A percentile compares a stretch with the other conserved stretches of the same genome.
These are phyloP conservation scores for Nothoprocta perdicaria DNA, from an alignment of 2,113 vertebrate genomes.

Conservation along the genomic window DNA sequence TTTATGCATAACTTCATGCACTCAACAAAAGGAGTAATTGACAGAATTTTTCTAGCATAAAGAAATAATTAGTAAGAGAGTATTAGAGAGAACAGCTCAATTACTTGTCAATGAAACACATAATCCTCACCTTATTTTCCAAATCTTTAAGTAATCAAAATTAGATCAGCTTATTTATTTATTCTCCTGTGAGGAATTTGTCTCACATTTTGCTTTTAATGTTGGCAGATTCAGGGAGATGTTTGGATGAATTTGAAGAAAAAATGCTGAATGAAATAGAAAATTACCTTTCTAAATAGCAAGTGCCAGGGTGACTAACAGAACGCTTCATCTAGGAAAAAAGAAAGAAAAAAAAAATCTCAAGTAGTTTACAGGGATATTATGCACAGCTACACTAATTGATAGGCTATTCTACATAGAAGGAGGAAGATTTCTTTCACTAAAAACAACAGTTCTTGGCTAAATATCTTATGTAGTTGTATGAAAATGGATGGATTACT, in stretches of 20 bases:
- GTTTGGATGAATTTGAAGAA: not conserved
- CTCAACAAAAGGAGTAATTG: not conserved
- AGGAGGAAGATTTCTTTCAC: not conserved
- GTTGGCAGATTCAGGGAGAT: not conserved
- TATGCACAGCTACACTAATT: not conserved
- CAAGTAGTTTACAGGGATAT: not conserved
- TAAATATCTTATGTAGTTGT: not conserved
- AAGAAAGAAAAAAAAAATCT: not conserved
- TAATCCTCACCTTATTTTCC: not conserved
- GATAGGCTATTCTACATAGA: not conserved
- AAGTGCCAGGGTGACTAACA: constrained; percentile 64
- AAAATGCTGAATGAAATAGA: not conserved
- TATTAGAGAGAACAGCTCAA: not conserved
- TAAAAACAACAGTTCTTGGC: not conserved
- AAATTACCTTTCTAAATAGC: constrained; percentile 61
- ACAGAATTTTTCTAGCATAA: not conserved
- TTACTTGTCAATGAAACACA: rapidly evolving
- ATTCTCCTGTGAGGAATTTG: not conserved
- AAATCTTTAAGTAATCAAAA: not conserved
- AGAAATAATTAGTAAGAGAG: not conserved
- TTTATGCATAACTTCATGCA: not conserved
- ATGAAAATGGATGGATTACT: not conserved
- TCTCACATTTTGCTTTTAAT: not conserved
- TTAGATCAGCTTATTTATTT: not conserved
- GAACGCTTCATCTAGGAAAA: constrained; percentile 55